Base-by-base conservation (phyloP, 2,797 vertebrate genomes). In the Karalla daura region DNA sequence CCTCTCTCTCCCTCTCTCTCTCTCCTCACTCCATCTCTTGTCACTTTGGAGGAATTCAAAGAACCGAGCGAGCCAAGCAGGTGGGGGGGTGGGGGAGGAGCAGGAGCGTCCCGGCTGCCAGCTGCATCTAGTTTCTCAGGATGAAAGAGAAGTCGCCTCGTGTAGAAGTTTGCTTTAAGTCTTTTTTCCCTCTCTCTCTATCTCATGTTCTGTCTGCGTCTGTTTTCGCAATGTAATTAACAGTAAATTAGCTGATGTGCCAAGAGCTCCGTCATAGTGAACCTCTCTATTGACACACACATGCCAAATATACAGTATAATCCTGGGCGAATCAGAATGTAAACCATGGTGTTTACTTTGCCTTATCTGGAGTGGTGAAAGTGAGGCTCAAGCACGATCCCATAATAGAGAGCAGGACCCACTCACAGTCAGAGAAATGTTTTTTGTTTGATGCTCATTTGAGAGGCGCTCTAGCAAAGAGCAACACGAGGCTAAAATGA, bases 341-440 rank as follows among this genome's bases (percentile, higher is more conserved):
- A 49, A 5, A 14, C 27, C 40, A 59, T 65, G 80, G 71, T 82
- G 78, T 84, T 87, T 87, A 80, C 69, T 73, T 65, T 81, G 30
- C 74, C 67, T 81, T 61, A 61, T 81, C 51, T 65, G 50, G 54
- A 45, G 56, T 2, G 12, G 9, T 21, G 35, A 65, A 27, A 47
- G 54, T 60, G 32, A 63, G 67, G 55, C 66, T 49, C 5, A 27
- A 64, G 24, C 46, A 50, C 18, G 27, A 24, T 66, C 63, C 70
- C 59, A 70, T 25, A 75, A 78, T 55, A 75, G 60, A 17, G 55
- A 24, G 35, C 18, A 23, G 25, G 32, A 33, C 15, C 0, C n/a
- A n/a, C n/a, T n/a, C n/a, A n/a, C n/a, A n/a, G n/a, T n/a, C n/a
- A n/a, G n/a, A 1, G 13, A 18, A 50, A 35, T 14, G n/a, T 23